Evolutionary conservation across 1,140 invertebrate genomes (phyloP), one percentile per base, ranked within the genome.

Genomic region (Heliothis virescens): DNA sequence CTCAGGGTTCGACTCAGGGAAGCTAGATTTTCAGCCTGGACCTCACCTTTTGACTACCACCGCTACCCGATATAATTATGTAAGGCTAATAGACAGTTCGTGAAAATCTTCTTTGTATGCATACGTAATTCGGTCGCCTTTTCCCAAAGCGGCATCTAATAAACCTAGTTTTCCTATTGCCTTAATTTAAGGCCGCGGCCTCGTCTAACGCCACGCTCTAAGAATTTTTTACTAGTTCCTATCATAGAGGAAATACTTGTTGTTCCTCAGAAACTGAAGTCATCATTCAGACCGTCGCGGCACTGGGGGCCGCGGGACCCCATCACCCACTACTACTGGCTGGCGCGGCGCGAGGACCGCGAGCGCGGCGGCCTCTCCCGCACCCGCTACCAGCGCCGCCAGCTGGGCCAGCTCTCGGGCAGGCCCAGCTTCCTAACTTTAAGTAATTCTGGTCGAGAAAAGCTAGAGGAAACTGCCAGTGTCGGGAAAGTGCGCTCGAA

Each of bases 221-320:
- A 69, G 63, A 69, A 78, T 65, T 55, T 29, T 48, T 69, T 26
- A 69, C n/a, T 63, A 78, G 50, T 78, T 78, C 75, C 75, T 78
- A 63, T 67, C 52, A 69, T 67, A 65, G 62, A 78, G 63, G 75
- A 78, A 78, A 78, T 12, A 16, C 5, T 80, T 82, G 80, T 73
- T 83, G 18, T 76, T 63, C 87, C 87, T 15, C 89, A 96, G 96
- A 96, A 96, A 93, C 87, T 96, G 57, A 92, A 94, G 86, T 95
- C 95, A 60, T 95, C 96, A 16, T 92, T 96, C 62, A 95, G 94
- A 85, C 95, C 96, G 16, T 95, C 96, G 0, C 90, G 95, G 5
- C 95, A 96, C 75, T 96, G 96, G 96, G 96, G 96, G 12, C 96
- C 96, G 13, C 94, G 95, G 12, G 96, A 96, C 81, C 96, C 96